Percentiles rank a stretch among this genome's conserved stretches.
Conservation (phyloP, 2,113 vertebrate genomes). For the Sturnus vulgaris region DNA sequence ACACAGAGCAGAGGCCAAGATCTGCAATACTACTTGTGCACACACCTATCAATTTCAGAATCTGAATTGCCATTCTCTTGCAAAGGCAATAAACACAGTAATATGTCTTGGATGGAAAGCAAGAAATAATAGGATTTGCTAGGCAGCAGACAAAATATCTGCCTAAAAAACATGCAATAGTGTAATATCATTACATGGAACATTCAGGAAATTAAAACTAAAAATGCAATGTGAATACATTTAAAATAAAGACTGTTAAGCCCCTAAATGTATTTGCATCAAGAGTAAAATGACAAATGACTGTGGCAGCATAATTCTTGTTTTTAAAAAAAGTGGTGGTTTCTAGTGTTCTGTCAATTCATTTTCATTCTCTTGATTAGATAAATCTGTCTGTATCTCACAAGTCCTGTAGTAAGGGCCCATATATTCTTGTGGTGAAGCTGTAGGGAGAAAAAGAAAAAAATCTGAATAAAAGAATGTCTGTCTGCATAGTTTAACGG, state of each 20-base stretch:
- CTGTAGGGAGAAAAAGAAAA: neutral
- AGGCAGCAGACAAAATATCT: neutral
- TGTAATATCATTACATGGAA: conserved; percentile 13
- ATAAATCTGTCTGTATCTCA: neutral
- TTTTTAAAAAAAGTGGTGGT: neutral
- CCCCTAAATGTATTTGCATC: neutral
- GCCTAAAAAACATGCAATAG: neutral
- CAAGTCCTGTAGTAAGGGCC: neutral
- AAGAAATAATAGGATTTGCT: conserved; percentile 30
- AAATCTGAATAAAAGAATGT: neutral
- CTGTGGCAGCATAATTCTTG: neutral
- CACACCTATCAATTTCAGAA: conserved; percentile 21
- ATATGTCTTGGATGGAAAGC: conserved; percentile 35
- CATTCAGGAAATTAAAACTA: conserved; percentile 36
- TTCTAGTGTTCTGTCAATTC: neutral
- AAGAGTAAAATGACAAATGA: neutral
- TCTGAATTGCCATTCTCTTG: conserved; percentile 42
- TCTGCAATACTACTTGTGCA: neutral
- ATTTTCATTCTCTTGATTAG: neutral
- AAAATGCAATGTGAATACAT: neutral
- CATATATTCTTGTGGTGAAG: neutral
- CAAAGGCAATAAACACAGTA: conserved; percentile 40
- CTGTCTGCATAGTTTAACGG: neutral
- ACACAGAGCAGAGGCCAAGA: neutral
- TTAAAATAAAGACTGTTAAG: neutral